A percentile compares a stretch with the other conserved stretches of the same genome.
phyloP scores from a whole-genome alignment of 2,113 vertebrate species.

The Seriola dumerili region DNA sequence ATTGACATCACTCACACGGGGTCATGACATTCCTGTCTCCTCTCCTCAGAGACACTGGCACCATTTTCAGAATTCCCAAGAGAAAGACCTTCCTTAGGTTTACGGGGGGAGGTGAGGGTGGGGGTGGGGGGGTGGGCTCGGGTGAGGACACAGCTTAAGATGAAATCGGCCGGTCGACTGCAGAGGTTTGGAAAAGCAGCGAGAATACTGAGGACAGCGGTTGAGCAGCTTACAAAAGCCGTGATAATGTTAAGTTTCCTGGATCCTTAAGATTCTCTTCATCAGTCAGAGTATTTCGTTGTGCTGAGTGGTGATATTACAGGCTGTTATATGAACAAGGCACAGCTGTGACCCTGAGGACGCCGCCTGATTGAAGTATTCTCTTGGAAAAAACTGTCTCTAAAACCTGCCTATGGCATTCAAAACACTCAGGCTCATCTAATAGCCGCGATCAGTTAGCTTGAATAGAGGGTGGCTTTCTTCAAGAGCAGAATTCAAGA shows the following conservation, averaged over 20 bases:
- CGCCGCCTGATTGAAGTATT: constrained; percentile 27
- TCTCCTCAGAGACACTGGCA: constrained; percentile 65
- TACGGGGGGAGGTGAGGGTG: constrained; percentile 5
- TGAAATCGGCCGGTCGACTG: constrained; percentile 63
- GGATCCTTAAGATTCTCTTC: constrained; percentile 33
- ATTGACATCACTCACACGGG: constrained; percentile 75
- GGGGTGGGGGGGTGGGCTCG: not conserved
- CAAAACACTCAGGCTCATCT: constrained; percentile 24
- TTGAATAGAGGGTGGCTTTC: constrained; percentile 46
- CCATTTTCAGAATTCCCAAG: constrained; percentile 78
- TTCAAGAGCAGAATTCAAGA: constrained; percentile 49
- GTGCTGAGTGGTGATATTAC: constrained; percentile 36
- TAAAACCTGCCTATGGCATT: constrained; percentile 22
- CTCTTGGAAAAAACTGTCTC: constrained; percentile 3
- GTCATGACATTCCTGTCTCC: constrained; percentile 78
- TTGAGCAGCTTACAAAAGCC: constrained; percentile 63
- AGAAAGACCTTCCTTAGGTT: constrained; percentile 63
- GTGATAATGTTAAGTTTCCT: constrained; percentile 27
- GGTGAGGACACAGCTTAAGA: constrained; percentile 65
- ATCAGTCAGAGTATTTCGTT: constrained; percentile 20
- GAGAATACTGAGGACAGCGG: constrained; percentile 52
- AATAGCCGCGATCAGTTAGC: constrained; percentile 39
- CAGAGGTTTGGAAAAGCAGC: constrained; percentile 55
- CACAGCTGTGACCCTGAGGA: constrained; percentile 37
- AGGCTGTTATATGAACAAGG: constrained; percentile 44